Evolutionary conservation across 1,140 invertebrate genomes (phyloP).

Genomic region (Lordiphosa clarofinis): DNA sequence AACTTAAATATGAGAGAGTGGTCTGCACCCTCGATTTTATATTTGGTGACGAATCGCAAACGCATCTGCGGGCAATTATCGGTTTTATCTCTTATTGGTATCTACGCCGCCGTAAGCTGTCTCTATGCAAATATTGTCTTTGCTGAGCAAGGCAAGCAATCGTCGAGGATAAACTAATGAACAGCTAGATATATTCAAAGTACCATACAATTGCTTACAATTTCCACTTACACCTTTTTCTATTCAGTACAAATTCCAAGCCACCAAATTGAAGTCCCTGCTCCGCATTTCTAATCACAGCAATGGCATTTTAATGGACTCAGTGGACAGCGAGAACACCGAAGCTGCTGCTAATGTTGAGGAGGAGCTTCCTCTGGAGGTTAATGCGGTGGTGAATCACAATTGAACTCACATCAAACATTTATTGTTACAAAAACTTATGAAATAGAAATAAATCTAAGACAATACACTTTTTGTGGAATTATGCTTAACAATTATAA

Average conservation of each 20-base stretch:
- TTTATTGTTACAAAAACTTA: constrained; percentile 42
- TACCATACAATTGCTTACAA: too few species aligned
- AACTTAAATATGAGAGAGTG: too few species aligned
- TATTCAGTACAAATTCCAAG: constrained; percentile 70
- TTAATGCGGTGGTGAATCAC: constrained; percentile 65
- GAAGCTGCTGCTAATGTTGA: not conserved
- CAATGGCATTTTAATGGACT: constrained; percentile 39
- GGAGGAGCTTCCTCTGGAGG: constrained; percentile 62
- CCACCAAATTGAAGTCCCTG: constrained; percentile 70
- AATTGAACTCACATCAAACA: constrained; percentile 61
- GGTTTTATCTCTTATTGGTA: too few species aligned
- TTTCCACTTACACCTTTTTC: constrained; percentile 9
- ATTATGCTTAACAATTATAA: too few species aligned
- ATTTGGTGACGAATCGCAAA: too few species aligned
- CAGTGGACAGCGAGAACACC: not conserved
- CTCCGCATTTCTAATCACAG: constrained; percentile 60
- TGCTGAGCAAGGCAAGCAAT: too few species aligned
- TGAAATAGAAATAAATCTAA: constrained; percentile 10
- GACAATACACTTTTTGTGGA: constrained; percentile 12
- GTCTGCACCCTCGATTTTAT: too few species aligned
- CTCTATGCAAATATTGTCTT: too few species aligned
- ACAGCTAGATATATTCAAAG: too few species aligned
- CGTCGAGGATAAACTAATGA: too few species aligned
- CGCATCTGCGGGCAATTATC: too few species aligned
- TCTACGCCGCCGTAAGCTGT: too few species aligned